These are phyloP conservation scores for Agrochola circellaris DNA, from an alignment of 2,888 invertebrate genomes.

Conservation along the genomic window DNA sequence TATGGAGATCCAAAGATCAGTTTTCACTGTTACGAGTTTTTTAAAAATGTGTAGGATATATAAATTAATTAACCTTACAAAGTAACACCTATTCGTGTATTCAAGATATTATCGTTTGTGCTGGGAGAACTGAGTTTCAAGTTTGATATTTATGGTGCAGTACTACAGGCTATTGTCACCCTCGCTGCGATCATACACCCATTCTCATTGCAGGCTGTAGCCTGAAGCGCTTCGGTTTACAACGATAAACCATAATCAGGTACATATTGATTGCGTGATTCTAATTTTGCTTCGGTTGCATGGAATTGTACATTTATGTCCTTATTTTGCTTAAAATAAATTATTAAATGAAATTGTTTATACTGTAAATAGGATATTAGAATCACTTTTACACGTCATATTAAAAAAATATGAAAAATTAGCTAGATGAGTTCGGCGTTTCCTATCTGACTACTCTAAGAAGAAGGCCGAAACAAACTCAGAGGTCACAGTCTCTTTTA, in stretches of 20 bases:
- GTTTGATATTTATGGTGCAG: constrained; percentile 26
- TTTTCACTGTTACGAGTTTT: neutral
- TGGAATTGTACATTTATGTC: neutral
- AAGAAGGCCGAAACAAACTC: too few relatives aligned
- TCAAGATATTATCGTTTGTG: constrained; percentile 18
- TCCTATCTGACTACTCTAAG: too few relatives aligned
- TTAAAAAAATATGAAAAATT: too few relatives aligned
- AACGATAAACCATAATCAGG: constrained; percentile 58
- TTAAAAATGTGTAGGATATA: neutral
- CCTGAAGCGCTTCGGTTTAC: constrained; percentile 46
- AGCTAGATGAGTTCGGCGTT: too few relatives aligned
- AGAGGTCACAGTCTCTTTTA: too few relatives aligned
- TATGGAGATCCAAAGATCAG: neutral
- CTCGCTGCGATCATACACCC: constrained; percentile 39
- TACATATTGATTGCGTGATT: constrained; percentile 53
- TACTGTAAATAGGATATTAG: too few relatives aligned
- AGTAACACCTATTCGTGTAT: neutral
- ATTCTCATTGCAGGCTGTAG: constrained; percentile 51
- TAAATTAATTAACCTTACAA: neutral
- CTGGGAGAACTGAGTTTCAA: constrained; percentile 23
- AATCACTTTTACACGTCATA: too few relatives aligned
- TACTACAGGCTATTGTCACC: constrained; percentile 54
- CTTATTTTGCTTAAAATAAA: neutral
- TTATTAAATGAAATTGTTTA: too few relatives aligned
- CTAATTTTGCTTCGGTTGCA: constrained; percentile 37